Evolutionary conservation across 2,888 invertebrate species (phyloP), one percentile per base, ranked within the genome.

Genomic region (Calameuta filiformis): DNA sequence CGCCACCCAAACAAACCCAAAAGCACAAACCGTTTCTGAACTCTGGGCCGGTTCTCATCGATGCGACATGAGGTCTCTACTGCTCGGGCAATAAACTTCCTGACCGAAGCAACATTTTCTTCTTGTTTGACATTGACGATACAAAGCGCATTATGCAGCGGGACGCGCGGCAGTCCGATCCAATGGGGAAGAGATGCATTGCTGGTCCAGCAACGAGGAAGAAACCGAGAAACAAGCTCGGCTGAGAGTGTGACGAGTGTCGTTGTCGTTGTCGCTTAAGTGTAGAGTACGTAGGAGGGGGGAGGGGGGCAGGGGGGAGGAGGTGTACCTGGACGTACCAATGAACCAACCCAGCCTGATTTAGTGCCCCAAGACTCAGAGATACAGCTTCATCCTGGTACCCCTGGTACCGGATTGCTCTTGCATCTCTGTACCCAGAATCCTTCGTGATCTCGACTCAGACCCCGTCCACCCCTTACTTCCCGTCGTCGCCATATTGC

Each of bases 71-170:
- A 56, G 56, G 3, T 23, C 56, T 23, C 23, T 9, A 56, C 40
- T 9, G 9, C 23, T 23, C 56, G 56, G 23, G 56, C 23, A 2
- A 56, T 56, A 56, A 23, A 56, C 56, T 56, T 56, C 56, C 56
- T 56, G 56, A 9, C 23, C 56, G 23, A 9, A 56, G 56, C 56
- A 56, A 56, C 56, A 56, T 56, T 56, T 56, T 56, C 56, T 56
- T 56, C 56, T 56, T 56, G 56, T 23, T 56, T 56, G 56, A 56
- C 56, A 23, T 56, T 76, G 83, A 84, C 81, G 85, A 83, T 88
- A 89, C 89, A 89, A 89, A 89, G 89, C 84, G 87, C 85, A 89
- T 89, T 89, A 89, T 85, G 68, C 83, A 56, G 56, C 0, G 56
- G 23, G 56, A 56, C 56, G 23, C 56, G 56, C 56, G 23, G 23